Base-by-base conservation (phyloP, 2,888 invertebrate genomes). In the Eubasilissa splendida region DNA sequence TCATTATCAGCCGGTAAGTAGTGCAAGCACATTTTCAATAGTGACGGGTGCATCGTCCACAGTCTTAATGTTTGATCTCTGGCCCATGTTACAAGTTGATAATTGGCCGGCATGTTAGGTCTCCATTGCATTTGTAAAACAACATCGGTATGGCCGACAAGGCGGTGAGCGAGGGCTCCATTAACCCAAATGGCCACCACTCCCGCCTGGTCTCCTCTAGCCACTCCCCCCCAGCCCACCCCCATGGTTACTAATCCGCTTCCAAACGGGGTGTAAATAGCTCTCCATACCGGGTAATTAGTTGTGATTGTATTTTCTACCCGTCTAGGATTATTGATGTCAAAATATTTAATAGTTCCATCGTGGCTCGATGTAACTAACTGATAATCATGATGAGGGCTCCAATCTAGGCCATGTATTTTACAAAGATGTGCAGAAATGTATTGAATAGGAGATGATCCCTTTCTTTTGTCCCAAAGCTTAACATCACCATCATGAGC, bases 331-430 rank as follows among this genome's bases (percentile, higher is more conserved):
- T 95, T 96, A 83, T 94, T 95, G 2, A 96, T 95, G 87, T 98
- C 97, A 90, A 97, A 98, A 88, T 97, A 96, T 90, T 98, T 98
- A 2, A 98, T 97, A 73, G 97, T 96, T 79, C 96, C 96, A 89
- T 99, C 98, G 89, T 98, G 97, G 89, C 98, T 97, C 80, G 97
- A 97, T 9, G 98, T 97, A 65, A 96, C 95, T 81, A 97, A 88
- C 86, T 96, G 96, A 84, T 95, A 95, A 88, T 96, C 96, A 85
- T 94, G 93, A 83, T 93, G 93, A 12, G 96, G 95, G 88, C 96
- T 97, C 98, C 98, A 99, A 87, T 98, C 98, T 56, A 99, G 92
- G 68, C 98, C 97, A 87, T 97, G 96, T 84, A 98, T 97, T 91
- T 97, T 92, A 84, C 89, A 90, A 53, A 97, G 90, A 90, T 99